phyloP scores from a whole-genome alignment of 1,140 invertebrate genomes.

The Cherax destructor region DNA sequence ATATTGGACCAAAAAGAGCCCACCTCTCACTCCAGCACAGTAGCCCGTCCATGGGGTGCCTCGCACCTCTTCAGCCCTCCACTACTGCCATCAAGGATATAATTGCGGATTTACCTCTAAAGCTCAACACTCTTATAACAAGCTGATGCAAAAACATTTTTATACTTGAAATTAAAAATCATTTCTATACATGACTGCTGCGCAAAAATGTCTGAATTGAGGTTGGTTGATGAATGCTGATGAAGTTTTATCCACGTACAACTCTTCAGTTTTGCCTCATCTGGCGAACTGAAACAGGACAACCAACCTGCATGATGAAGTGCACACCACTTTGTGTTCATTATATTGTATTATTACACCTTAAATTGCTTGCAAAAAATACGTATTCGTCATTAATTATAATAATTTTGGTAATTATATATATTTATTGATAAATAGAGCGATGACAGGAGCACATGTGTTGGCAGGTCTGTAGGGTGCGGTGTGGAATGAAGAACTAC shows the following conservation, averaged over 20 bases:
- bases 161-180: too few species aligned
- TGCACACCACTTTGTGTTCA: neutral
- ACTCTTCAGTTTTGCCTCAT: constrained; percentile 24
- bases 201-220: too few species aligned
- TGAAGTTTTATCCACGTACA: constrained; percentile 1
- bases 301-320: constrained; percentile 28
- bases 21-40: constrained; percentile 22
- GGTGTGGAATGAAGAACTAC: neutral
- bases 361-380: neutral
- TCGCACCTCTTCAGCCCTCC: too few species aligned
- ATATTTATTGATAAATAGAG: neutral
- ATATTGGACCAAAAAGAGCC: neutral
- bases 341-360: neutral
- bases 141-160: too few species aligned
- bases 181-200: neutral
- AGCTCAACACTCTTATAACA: too few species aligned
- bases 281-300: constrained; percentile 41
- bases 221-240: too few species aligned
- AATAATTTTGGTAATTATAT: neutral
- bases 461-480: constrained; percentile 31
- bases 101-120: too few species aligned
- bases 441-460: neutral
- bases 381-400: neutral
- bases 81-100: neutral
- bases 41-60: too few species aligned